A percentile compares a stretch with the other conserved stretches of the same genome.
phyloP scores from a whole-genome alignment of 2,797 vertebrate species.

The Glyptemys insculpta region DNA sequence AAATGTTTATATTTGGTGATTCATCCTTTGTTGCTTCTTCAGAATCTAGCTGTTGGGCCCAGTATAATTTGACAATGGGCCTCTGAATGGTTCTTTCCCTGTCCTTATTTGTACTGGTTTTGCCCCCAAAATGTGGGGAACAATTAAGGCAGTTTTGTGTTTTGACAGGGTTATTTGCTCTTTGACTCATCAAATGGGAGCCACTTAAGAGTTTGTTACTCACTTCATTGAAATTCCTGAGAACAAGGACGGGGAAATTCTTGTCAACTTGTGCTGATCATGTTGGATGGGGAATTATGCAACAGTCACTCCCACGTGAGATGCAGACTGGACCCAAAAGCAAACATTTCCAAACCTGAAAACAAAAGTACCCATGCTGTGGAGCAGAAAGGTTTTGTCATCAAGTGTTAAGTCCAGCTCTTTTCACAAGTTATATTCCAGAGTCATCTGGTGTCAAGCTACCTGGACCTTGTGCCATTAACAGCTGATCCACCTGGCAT shows the following conservation, averaged over 20 bases:
- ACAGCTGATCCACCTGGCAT: not conserved
- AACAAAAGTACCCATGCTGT: not conserved
- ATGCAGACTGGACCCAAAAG: not conserved
- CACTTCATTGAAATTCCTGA: not conserved
- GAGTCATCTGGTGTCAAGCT: not conserved
- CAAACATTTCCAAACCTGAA: not conserved
- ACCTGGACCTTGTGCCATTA: not conserved
- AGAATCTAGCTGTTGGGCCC: not conserved
- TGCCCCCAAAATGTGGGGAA: not conserved
- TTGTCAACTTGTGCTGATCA: fast-evolving
- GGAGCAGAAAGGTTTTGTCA: not conserved
- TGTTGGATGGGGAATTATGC: fast-evolving
- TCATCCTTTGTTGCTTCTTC: not conserved
- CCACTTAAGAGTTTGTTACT: not conserved
- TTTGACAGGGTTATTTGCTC: not conserved
- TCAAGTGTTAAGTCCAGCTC: not conserved
- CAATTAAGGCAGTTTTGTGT: not conserved
- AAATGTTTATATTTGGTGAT: not conserved
- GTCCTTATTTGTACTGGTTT: not conserved
- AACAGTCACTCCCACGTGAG: not conserved
- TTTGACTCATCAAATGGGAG: not conserved
- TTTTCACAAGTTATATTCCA: not conserved
- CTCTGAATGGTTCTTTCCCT: not conserved
- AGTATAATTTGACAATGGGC: not conserved
- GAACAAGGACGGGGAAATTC: not conserved